A percentile compares a stretch with the other conserved stretches of the same genome.
Evolutionary conservation across 2,113 vertebrate species (phyloP).

Genomic region (Sebastes fasciatus): DNA sequence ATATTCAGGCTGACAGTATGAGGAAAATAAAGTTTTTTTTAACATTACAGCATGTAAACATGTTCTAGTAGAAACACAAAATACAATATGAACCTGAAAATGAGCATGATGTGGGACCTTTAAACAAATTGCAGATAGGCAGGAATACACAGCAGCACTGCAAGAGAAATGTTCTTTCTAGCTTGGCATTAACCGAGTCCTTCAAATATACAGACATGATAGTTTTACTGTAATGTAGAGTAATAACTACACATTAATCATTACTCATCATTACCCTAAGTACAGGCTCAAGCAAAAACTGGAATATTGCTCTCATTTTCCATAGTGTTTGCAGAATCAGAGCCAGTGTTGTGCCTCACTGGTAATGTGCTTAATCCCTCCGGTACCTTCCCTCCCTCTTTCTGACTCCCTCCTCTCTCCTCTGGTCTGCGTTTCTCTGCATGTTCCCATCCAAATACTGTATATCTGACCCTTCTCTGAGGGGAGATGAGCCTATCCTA

Average conservation of each 20-base stretch:
- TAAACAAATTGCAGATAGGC: too few relatives aligned
- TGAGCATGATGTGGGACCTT: too few relatives aligned
- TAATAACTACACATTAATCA: constrained; percentile 30
- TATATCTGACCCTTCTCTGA: background rate
- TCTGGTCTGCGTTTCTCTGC: constrained; percentile 15
- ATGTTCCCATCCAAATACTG: constrained; percentile 35
- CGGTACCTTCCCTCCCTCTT: constrained; percentile 23
- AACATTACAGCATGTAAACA: too few relatives aligned
- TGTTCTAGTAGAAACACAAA: too few relatives aligned
- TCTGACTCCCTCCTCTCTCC: constrained; percentile 19
- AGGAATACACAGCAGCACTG: background rate
- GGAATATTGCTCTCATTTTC: constrained; percentile 53
- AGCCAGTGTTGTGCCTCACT: constrained; percentile 37
- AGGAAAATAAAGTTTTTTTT: too few relatives aligned
- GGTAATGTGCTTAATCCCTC: constrained; percentile 46
- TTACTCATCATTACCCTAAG: constrained; percentile 40
- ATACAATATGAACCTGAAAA: too few relatives aligned
- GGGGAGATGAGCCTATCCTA: background rate
- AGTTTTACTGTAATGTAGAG: constrained; percentile 13
- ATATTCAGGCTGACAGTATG: too few relatives aligned
- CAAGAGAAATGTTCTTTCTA: constrained; percentile 13
- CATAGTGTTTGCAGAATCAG: constrained; percentile 31
- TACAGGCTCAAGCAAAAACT: constrained; percentile 30
- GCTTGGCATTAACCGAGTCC: constrained; percentile 17
- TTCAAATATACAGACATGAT: constrained; percentile 3